Conservation (phyloP, 2,888 invertebrate genomes). For the Subacronicta megacephala region DNA sequence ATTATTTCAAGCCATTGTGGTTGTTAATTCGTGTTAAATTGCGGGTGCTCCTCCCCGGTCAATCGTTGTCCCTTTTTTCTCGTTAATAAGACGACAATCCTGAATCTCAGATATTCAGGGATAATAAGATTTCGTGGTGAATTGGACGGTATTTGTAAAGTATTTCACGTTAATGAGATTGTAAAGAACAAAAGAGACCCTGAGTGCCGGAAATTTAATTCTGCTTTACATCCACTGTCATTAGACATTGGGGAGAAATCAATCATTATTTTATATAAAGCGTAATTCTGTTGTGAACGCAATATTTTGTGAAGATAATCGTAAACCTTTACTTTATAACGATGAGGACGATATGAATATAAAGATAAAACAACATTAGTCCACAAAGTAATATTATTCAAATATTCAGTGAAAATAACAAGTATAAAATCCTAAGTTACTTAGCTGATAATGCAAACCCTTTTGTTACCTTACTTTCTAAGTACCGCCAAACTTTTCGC, state of each 20-base stretch:
- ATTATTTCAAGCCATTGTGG: conserved; percentile 56
- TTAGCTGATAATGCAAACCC: conserved; percentile 4
- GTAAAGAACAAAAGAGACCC: conserved; percentile 78
- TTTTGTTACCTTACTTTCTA: conserved; percentile 27
- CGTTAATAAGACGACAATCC: conserved; percentile 64
- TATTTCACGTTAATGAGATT: conserved; percentile 79
- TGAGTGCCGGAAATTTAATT: conserved; percentile 76
- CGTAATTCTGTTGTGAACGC: conserved; percentile 22
- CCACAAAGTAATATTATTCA: not conserved
- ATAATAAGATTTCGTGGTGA: conserved; percentile 74
- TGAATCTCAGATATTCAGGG: conserved; percentile 67
- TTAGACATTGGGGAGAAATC: conserved; percentile 70
- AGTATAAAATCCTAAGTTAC: conserved; percentile 6
- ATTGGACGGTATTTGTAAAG: conserved; percentile 72
- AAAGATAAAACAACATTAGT: too few relatives aligned
- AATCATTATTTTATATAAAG: conserved; percentile 67
- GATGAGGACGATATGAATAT: not conserved
- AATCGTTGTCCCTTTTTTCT: conserved; percentile 63
- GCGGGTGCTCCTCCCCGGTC: conserved; percentile 47
- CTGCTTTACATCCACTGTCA: conserved; percentile 69
- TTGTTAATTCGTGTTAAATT: conserved; percentile 57
- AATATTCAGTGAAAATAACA: conserved; percentile 1
- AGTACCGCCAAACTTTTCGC: conserved; percentile 37
- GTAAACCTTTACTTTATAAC: not conserved
- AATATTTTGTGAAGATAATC: conserved; percentile 4